phyloP scores from a whole-genome alignment of 2,888 invertebrate genomes.

The Tenthredo livida region DNA sequence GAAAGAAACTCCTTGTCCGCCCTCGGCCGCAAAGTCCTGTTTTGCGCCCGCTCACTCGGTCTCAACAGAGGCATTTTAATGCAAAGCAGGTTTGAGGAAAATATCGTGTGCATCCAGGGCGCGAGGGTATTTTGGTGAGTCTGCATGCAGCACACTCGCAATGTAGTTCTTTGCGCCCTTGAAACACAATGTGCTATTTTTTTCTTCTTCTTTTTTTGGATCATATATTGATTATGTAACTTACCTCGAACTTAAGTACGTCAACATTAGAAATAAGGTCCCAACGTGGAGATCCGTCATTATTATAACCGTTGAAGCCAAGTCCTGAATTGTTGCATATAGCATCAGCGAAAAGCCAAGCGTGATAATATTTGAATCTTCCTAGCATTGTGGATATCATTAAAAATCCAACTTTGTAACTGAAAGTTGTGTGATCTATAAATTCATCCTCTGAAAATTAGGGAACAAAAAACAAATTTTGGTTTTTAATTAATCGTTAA shows the following conservation, averaged over 20 bases:
- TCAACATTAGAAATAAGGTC: slow-evolving; percentile 96
- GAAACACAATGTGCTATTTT: too few relatives aligned
- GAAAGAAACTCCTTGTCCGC: too few relatives aligned
- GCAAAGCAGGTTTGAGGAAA: too few relatives aligned
- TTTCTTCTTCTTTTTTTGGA: too few relatives aligned
- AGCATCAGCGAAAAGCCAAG: slow-evolving; percentile 97
- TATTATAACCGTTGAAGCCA: slow-evolving; percentile 90
- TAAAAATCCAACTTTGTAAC: slow-evolving; percentile 88
- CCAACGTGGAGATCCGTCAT: slow-evolving; percentile 90
- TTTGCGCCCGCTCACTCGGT: too few relatives aligned
- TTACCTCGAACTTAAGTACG: slow-evolving; percentile 92
- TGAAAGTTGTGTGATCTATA: slow-evolving; percentile 80
- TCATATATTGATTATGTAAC: slow-evolving; percentile 54
- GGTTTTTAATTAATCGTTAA: too few relatives aligned
- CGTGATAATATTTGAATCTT: slow-evolving; percentile 97
- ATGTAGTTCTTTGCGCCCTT: too few relatives aligned
- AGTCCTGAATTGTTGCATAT: slow-evolving; percentile 97
- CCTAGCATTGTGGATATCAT: slow-evolving; percentile 87
- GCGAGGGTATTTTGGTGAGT: too few relatives aligned
- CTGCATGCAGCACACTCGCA: too few relatives aligned
- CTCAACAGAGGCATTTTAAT: too few relatives aligned
- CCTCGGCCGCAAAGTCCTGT: too few relatives aligned
- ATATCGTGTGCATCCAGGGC: too few relatives aligned
- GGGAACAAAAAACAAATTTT: background rate
- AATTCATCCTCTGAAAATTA: slow-evolving; percentile 82